Base-by-base conservation (phyloP, 2,797 vertebrate genomes). In the Trematomus bernacchii region DNA sequence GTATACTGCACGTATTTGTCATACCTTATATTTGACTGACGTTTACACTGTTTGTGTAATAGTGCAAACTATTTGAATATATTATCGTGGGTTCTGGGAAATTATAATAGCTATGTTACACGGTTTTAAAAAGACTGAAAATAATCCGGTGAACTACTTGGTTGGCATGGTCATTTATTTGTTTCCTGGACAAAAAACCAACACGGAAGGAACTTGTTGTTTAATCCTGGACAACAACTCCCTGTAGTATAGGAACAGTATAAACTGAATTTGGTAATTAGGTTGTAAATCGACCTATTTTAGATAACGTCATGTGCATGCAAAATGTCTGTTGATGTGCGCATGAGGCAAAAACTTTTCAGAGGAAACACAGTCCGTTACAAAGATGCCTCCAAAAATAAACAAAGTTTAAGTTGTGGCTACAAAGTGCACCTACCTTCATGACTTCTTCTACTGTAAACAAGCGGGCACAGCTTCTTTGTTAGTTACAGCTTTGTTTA, bases 381-480 rank as follows among this genome's bases (percentile, higher is more conserved):
- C 6, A 30, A 19, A 43, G 4, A 15, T 0, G 10, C 8, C 12
- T 11, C 3, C 57, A 3, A 66, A 44, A 40, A 4, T n/a, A 6
- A 5, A 27, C 16, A 55, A 6, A 27, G 7, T 30, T 53, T 2
- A 37, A 43, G 40, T 23, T n/a, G 6, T 1, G 18, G 14, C 13
- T 15, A 1, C 11, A 30, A 13, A 10, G 10, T 46, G n/a, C 64
- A 86, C 84, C 16, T 86, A 93, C 93, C 92, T 91, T 71, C 89
- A 92, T 91, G 69, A n/a, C 68, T 57, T 76, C 53, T 42, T 69
- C 19, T 19, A 4, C 30, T 54, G 40, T 21, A 33, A 63, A 21
- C 6, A 1, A 19, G 54, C 3, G 15, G 1, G 14, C 18, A 23
- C 21, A 50, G 16, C 18, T 6, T 14, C 4, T 65, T 44, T 12